Evolutionary conservation across 2,888 invertebrate species (phyloP), one percentile per base, ranked within the genome.

Genomic region (Lissocephala sabroskyi): DNA sequence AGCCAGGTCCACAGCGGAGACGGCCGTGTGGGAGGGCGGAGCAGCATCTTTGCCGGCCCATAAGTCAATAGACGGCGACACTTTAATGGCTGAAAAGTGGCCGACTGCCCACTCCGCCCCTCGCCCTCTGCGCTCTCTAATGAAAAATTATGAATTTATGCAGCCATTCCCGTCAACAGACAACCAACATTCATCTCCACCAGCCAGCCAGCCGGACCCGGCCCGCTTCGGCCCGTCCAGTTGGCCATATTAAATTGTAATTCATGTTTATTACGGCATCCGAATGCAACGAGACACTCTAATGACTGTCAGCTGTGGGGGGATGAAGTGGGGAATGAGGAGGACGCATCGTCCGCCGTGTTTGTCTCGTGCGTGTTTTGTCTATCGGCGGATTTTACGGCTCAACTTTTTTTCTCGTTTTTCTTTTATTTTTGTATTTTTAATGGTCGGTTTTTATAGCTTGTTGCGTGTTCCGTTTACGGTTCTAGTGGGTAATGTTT

Each of bases 21-120:
- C n/a, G n/a, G n/a, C n/a, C n/a, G n/a, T n/a, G n/a, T n/a, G n/a
- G n/a, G n/a, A n/a, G n/a, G n/a, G n/a, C n/a, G n/a, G n/a, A n/a
- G n/a, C n/a, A n/a, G n/a, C n/a, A n/a, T 48, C 50, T 44, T 51
- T 49, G 41, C 53, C 41, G 53, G 71, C 58, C 49, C 77, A 70
- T 77, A 70, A 70, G 70, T 70, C 70, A 70, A 70, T 71, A 74
- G 67, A 61, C 61, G 77, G 64, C 57, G 66, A 70, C 74, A 57
- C 70, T 67, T 70, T 70, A 76, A 74, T 74, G 70, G 58, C 44
- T n/a, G n/a, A n/a, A n/a, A n/a, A n/a, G 19, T 32, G 23, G 35
- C n/a, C n/a, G n/a, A 23, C 14, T 13, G 26, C 35, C 46, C 13
- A 13, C 26, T 33, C 33, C 32, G 3, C 13, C 30, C 16, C 11